Evolutionary conservation across 2,888 invertebrate genomes (phyloP).

Genomic region (Andrena marginata): DNA sequence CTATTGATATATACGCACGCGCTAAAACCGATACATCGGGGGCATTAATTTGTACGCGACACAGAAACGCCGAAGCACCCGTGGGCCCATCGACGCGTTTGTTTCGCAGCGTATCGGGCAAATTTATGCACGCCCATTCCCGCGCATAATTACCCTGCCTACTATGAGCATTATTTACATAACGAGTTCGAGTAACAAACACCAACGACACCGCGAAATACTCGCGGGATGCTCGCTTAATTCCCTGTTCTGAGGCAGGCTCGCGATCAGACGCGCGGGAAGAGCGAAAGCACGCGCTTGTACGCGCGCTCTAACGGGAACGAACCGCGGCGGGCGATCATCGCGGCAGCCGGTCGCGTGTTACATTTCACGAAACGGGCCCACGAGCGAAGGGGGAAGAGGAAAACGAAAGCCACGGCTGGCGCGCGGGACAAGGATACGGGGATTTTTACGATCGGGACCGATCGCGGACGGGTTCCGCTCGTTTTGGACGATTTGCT

Average conservation of each 20-base stretch:
- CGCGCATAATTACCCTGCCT: conserved; percentile 42
- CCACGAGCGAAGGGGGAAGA: background rate
- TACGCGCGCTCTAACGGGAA: conserved; percentile 30
- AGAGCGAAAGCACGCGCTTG: background rate
- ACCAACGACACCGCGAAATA: conserved; percentile 22
- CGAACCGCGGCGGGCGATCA: background rate
- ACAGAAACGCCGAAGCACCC: conserved; percentile 34
- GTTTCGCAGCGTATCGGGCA: conserved; percentile 25
- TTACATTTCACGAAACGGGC: conserved; percentile 32
- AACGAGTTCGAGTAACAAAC: conserved; percentile 56
- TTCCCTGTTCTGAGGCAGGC: conserved; percentile 21
- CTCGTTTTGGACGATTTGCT: conserved; percentile 31
- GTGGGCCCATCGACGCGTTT: conserved; percentile 28
- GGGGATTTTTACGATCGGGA: conserved; percentile 5
- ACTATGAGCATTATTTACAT: conserved; percentile 54
- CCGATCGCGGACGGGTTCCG: background rate
- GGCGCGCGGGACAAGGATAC: background rate
- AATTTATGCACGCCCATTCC: conserved; percentile 56
- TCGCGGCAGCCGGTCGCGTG: conserved; percentile 13
- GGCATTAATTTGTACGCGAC: conserved; percentile 21
- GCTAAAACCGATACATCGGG: conserved; percentile 37
- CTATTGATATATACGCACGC: conserved; percentile 24
- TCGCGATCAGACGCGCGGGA: background rate
- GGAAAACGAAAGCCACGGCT: background rate
- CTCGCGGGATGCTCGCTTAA: conserved; percentile 19